A percentile compares a stretch with the other conserved stretches of the same genome.
Conservation (phyloP, 2,888 invertebrate genomes). For the Protodeltote pygarga region DNA sequence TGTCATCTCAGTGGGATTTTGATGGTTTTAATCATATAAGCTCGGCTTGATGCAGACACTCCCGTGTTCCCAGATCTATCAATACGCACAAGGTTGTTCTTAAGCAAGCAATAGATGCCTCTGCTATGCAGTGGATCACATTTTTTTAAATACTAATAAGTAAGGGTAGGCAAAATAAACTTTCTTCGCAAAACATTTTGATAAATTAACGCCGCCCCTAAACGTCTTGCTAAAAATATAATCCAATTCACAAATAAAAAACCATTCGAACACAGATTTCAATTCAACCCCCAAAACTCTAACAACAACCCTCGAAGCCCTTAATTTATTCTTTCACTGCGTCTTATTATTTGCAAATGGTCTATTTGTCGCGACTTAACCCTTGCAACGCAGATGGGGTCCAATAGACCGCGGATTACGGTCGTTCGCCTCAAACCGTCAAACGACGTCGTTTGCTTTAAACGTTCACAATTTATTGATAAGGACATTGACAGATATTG, state of each 20-base stretch:
- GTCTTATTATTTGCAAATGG: slow-evolving; percentile 87
- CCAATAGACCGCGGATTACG: slow-evolving; percentile 80
- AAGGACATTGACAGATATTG: slow-evolving; percentile 86
- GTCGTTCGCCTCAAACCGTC: slow-evolving; percentile 78
- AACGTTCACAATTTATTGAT: slow-evolving; percentile 85
- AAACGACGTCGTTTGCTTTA: slow-evolving; percentile 83
- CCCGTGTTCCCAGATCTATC: no score
- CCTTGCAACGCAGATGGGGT: slow-evolving; percentile 84
- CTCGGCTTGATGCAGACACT: no score
- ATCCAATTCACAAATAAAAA: slow-evolving; percentile 41
- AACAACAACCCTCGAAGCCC: slow-evolving; percentile 53
- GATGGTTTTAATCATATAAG: no score
- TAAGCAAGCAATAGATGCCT: no score
- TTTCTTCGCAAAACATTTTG: background rate
- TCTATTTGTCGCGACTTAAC: slow-evolving; percentile 86
- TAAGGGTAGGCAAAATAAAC: no score
- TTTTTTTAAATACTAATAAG: no score
- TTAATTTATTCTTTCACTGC: slow-evolving; percentile 87
- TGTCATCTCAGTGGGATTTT: no score
- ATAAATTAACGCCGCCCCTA: background rate
- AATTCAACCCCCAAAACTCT: slow-evolving; percentile 48
- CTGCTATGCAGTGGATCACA: no score
- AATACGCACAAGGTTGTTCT: no score
- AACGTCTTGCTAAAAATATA: slow-evolving; percentile 12
- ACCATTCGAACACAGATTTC: slow-evolving; percentile 46